Base-by-base conservation (phyloP, 2,797 vertebrate genomes). In the Mallotus villosus region DNA sequence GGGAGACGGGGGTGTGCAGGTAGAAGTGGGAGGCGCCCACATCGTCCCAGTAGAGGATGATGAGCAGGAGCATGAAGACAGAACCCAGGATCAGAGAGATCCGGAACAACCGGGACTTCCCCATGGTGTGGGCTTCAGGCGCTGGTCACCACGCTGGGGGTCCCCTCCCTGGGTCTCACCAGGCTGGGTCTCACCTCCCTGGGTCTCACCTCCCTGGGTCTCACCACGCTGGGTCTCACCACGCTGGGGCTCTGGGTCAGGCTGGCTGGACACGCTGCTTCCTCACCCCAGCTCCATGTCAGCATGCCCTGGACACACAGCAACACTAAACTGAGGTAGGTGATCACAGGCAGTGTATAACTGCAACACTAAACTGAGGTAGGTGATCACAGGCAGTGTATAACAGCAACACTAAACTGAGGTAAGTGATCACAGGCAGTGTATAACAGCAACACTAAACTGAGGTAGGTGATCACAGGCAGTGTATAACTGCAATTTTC, bases 41-140 rank as follows among this genome's bases (percentile, higher is more conserved):
- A 0, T 95, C 96, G 75, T 99, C 96, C 97, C 97, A 99, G 86
- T 99, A 99, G 60, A 97, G 94, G 29, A 99, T 99, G 81, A 99
- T 98, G 70, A 99, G 87, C 4, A 99, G 93, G 81, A 99, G 94
- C 95, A 96, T 98, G 85, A 97, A 94, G 72, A 93, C 88, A 0
- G 96, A 97, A 64, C 96, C 95, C 81, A 99, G 88, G 67, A 94
- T 94, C 76, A 98, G 91, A 74, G 96, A 96, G 71, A 97, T 91
- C 78, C 94, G 96, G 83, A 99, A 94, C 72, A 96, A 93, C 79
- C 94, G 94, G 0, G 95, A 93, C 75, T 93, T 97, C 88, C 92
- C 94, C 98, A 99, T 99, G 72, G 91, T 92, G 92, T 70, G 79
- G 63, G 76, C 57, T 81, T 55, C 51, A 55, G 60, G 41, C 25